Conservation (phyloP, 2,113 vertebrate genomes). For the Saguinus midas region DNA sequence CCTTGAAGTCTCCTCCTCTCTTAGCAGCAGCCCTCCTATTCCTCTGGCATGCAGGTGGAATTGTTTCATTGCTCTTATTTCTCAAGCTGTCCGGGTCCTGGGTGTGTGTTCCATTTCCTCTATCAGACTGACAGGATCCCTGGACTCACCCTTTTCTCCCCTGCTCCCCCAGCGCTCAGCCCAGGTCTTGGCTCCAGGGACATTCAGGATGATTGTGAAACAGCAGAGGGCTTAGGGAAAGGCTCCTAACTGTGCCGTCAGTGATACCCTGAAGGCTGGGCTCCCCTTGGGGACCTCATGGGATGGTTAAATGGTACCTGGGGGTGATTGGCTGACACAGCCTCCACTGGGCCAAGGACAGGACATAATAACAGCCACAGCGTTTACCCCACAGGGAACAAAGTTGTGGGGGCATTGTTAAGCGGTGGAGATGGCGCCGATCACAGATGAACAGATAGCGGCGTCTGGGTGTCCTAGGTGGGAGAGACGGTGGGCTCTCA, state of each 20-base stretch:
- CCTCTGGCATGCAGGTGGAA: not conserved
- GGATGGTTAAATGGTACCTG: not conserved
- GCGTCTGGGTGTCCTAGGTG: not conserved
- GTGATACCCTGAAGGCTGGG: not conserved
- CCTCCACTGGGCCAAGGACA: not conserved
- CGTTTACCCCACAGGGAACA: not conserved
- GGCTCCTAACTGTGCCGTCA: not conserved
- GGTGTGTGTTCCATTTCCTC: not conserved
- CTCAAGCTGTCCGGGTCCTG: not conserved
- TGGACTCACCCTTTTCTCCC: not conserved
- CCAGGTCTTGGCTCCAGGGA: not conserved
- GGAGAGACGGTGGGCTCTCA: not conserved
- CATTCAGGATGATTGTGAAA: not conserved
- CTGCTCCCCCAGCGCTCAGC: not conserved
- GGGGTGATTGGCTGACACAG: not conserved
- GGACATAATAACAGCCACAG: constrained; percentile 36
- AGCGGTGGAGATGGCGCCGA: not conserved
- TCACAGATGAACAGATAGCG: constrained; percentile 47
- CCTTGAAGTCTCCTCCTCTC: not conserved
- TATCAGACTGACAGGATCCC: not conserved
- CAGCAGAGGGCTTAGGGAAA: not conserved
- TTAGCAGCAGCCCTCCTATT: not conserved
- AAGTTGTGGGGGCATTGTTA: not conserved
- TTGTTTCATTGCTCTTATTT: not conserved
- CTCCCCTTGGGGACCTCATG: not conserved